Evolutionary conservation across 2,113 vertebrate species (phyloP), one percentile per base, ranked within the genome.

Genomic region (Microtus montanus): DNA sequence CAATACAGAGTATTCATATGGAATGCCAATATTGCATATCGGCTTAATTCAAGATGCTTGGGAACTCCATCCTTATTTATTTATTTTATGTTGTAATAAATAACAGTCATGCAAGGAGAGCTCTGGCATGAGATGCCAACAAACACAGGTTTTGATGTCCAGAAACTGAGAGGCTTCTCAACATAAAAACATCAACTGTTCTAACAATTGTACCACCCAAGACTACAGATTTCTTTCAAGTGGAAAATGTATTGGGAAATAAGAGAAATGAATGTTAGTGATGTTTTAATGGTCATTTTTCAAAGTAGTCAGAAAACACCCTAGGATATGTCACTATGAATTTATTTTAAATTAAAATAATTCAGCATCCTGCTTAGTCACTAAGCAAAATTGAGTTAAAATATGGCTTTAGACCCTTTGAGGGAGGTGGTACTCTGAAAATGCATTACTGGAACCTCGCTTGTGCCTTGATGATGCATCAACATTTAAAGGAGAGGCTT

Each of bases 171-270:
- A 71, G 35, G 41, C 3, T 92, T 78, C 30, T n/a, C 41, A 9
- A 20, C 41, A 68, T 3, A 63, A 92, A 95, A 91, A 77, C 28
- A 85, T 74, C 28, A 61, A 30, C 35, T 64, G 3, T 78, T 92
- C 96, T 35, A 70, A 95, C 93, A 80, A 91, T 64, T 93, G 19
- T 92, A 28, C 92, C 92, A 38, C 49, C 5, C 38, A 85, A 91
- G 33, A 86, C 30, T 84, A 38, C 83, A 87, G 66, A 92, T n/a
- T 77, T 84, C 28, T 93, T 80, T 38, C 41, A 93, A 93, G 84
- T 89, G 63, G 71, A 38, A 95, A 87, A 35, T 2, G 0, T 70
- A 63, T 85, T 73, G 89, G 75, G 41, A 94, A 89, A 89, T 85
- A 41, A 75, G 90, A 13, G 20, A 64, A 77, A 66, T 66, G 17